A percentile compares a stretch with the other conserved stretches of the same genome.
Evolutionary conservation across 2,113 vertebrate genomes (phyloP).

Genomic region (Cebidichthys violaceus): DNA sequence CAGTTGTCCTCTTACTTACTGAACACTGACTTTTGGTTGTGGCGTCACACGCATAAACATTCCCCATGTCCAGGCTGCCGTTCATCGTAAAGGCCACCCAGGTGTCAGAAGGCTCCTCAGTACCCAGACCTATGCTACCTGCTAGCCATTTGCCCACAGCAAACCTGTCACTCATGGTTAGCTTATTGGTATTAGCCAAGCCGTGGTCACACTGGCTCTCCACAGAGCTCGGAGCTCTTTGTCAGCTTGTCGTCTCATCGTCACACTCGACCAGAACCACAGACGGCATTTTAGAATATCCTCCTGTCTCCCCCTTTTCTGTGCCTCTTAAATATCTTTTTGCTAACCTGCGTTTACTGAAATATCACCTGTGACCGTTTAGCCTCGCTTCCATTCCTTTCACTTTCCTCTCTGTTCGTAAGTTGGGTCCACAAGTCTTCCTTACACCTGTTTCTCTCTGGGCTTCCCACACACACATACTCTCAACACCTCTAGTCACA

Average conservation of each 20-base stretch:
- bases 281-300: constrained; percentile 31
- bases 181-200: constrained; percentile 11
- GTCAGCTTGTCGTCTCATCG: constrained; percentile 65
- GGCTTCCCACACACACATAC: constrained; percentile 10
- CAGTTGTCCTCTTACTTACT: constrained; percentile 68
- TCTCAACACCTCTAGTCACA: constrained; percentile 24
- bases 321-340: background rate
- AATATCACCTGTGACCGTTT: background rate
- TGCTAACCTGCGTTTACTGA: constrained; percentile 3
- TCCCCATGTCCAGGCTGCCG: constrained; percentile 60
- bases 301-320: background rate
- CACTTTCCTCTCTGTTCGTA: background rate
- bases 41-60: constrained; percentile 42
- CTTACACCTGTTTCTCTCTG: constrained; percentile 19
- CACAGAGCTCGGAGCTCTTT: constrained; percentile 42
- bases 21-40: constrained; percentile 44
- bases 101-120: constrained; percentile 23
- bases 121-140: constrained; percentile 23
- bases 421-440: background rate
- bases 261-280: constrained; percentile 43
- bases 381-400: constrained; percentile 4
- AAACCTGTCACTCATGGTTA: constrained; percentile 39
- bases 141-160: constrained; percentile 10
- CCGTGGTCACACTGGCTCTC: constrained; percentile 16
- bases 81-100: constrained; percentile 44